These are phyloP conservation scores for Thermophis baileyi DNA, from an alignment of 2,113 vertebrate genomes.

Conservation along the genomic window DNA sequence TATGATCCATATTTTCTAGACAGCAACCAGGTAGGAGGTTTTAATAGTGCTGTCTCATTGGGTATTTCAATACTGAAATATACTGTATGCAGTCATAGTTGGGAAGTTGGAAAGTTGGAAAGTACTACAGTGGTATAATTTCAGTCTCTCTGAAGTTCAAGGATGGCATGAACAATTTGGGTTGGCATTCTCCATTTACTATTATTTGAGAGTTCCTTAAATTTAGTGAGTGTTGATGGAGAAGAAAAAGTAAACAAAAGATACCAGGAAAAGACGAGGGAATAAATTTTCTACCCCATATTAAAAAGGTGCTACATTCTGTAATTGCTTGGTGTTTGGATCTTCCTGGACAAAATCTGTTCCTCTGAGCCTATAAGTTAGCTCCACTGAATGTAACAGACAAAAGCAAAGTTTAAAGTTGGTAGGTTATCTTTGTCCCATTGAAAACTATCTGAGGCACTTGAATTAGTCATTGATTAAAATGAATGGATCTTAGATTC, in stretches of 20 bases:
- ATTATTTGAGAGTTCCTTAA: background rate
- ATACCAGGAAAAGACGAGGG: background rate
- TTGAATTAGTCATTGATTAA: background rate
- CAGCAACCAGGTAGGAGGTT: background rate
- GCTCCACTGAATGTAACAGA: background rate
- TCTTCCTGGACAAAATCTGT: background rate
- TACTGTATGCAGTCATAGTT: background rate
- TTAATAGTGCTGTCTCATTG: background rate
- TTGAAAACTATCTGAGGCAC: background rate
- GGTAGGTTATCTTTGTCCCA: background rate
- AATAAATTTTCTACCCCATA: background rate
- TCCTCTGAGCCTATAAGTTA: background rate
- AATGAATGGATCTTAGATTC: background rate
- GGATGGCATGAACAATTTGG: background rate
- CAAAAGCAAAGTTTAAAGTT: background rate
- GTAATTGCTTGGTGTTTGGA: background rate
- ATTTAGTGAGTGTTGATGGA: background rate
- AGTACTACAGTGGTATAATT: background rate
- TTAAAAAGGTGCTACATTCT: background rate
- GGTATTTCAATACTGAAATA: background rate
- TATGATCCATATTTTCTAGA: background rate
- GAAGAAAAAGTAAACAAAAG: too few species aligned
- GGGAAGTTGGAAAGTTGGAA: background rate
- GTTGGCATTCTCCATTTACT: background rate
- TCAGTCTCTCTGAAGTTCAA: background rate